Conservation (phyloP, 1,140 invertebrate species). For the Ylistrum balloti region DNA sequence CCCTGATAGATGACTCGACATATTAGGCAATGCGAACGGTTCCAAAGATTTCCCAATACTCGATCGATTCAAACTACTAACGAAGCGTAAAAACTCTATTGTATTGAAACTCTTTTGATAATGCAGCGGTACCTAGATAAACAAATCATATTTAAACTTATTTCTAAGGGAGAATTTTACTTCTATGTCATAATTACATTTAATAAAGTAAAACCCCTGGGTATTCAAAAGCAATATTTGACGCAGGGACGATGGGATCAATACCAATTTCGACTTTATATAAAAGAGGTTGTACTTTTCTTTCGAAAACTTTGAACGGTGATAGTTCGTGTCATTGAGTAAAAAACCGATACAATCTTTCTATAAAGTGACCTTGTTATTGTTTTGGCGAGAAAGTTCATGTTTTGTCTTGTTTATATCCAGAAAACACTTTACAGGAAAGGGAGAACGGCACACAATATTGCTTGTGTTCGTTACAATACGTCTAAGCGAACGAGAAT, state of each 20-base stretch:
- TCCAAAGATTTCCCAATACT: not conserved
- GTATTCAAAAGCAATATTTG: conserved; percentile 12
- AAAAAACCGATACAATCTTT: no score
- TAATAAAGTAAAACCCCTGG: not conserved
- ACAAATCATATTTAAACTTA: not conserved
- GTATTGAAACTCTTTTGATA: not conserved
- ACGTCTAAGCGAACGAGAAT: no score
- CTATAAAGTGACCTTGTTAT: no score
- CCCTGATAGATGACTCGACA: not conserved
- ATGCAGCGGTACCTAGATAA: not conserved
- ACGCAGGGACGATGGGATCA: not conserved
- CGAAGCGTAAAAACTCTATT: not conserved
- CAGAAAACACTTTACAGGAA: no score
- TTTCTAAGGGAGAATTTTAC: not conserved
- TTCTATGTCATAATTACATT: not conserved
- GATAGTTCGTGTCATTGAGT: no score
- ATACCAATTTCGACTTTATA: not conserved
- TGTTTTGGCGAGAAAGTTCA: no score
- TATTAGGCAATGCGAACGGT: not conserved
- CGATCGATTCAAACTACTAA: not conserved
- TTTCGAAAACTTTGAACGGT: not conserved
- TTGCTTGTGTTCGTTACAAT: no score
- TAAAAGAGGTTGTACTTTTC: not conserved
- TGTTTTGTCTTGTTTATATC: no score
- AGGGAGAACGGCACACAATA: no score